Conservation (phyloP, 2,888 invertebrate species). For the Acrobasis repandana region DNA sequence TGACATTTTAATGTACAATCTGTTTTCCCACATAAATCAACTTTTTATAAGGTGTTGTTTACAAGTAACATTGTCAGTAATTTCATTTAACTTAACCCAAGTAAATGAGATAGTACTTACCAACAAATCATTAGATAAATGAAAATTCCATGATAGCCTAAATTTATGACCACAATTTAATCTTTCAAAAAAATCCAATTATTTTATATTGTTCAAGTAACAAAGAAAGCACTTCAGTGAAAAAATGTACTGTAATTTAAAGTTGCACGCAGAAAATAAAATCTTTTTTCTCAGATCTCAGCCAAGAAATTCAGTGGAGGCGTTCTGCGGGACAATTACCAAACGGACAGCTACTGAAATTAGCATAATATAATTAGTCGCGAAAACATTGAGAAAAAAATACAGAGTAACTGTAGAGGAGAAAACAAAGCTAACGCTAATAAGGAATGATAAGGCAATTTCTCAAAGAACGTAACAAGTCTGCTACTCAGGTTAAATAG, state of each 20-base stretch:
- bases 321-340: conserved; percentile 44
- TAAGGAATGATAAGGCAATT: conserved; percentile 62
- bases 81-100: too few species aligned
- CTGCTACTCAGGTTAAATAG: conserved; percentile 19
- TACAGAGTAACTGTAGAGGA: conserved; percentile 43
- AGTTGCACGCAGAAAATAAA: conserved; percentile 6
- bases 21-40: too few species aligned
- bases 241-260: conserved; percentile 6
- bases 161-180: background rate
- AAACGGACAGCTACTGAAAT: conserved; percentile 48
- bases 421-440: conserved; percentile 64
- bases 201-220: background rate
- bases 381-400: conserved; percentile 46
- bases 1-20: too few species aligned
- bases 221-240: background rate
- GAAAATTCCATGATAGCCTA: background rate
- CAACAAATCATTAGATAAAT: background rate
- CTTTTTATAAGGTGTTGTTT: too few species aligned
- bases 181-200: background rate
- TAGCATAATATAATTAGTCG: conserved; percentile 67
- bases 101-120: background rate
- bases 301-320: conserved; percentile 28
- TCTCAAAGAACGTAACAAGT: conserved; percentile 43
- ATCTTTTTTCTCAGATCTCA: conserved; percentile 24
- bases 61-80: too few species aligned